Base-by-base conservation (phyloP, 2,113 vertebrate genomes). In the Clarias batrachus region DNA sequence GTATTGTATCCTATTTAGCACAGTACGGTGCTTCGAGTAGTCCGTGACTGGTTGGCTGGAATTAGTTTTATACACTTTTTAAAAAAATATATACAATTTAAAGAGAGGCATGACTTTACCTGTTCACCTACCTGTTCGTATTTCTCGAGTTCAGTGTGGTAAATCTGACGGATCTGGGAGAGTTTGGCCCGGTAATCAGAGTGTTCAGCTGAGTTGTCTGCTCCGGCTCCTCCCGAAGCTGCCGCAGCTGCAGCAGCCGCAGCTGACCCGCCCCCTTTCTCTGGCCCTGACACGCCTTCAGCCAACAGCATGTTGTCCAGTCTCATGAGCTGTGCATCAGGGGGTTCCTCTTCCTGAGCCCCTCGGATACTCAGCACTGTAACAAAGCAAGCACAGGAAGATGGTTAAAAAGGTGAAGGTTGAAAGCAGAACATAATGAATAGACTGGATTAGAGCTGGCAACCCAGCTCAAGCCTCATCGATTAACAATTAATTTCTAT, bases 131-230 rank as follows among this genome's bases (percentile, higher is more conserved):
- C 98, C 97, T 99, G 98, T 89, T 99, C 98, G 1, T 99, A 99
- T 92, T 99, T 99, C 96, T 99, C 98, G 96, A 99, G 96, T 94
- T 99, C 98, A 0, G 98, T 99, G 95, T 99, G 98, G 94, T 99
- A 99, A 94, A 99, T 99, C 93, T 99, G 97, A 76, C 98, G 94
- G 94, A 99, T 99, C 94, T 99, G 98, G 33, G 98, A 95, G 62
- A 99, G 96, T 82, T 99, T 99, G 92, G 98, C 97, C 91, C 97
- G 95, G 95, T 99, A 99, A 87, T 99, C 97, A 0, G 98, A 99
- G 89, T 99, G 98, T 86, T 99, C 98, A 48, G 97, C 95, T 0
- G 98, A 98, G 93, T 98, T 98, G 91, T 99, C 98, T 0, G 97
- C 95, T 1, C 96, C 97, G 0, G 96, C 96, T 0, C 96, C 97